Evolutionary conservation across 64 coral and sea anemone species (phyloP).

Genomic region (Montipora capricornis): DNA sequence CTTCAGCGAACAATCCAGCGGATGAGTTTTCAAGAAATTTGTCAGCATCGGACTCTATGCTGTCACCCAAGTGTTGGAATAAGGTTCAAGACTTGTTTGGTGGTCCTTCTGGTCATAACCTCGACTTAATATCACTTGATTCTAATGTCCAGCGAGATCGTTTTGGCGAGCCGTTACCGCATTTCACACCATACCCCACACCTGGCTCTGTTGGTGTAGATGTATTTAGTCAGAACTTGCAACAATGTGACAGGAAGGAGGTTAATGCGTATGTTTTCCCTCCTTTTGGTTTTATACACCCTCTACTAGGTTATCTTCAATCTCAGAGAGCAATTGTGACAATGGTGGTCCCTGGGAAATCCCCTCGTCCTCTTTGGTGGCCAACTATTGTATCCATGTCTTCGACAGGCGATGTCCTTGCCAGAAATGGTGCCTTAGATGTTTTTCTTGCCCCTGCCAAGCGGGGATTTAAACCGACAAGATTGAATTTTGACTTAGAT

Average conservation of each 20-base stretch:
- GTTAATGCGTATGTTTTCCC: constrained; percentile 2
- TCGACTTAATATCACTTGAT: neutral
- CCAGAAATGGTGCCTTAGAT: neutral
- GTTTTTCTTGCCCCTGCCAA: neutral
- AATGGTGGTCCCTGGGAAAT: no score
- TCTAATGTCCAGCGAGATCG: no score
- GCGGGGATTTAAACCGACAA: neutral
- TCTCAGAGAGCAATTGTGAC: no score
- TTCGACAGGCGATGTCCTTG: neutral
- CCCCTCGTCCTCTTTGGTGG: no score
- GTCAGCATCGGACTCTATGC: constrained; percentile 3
- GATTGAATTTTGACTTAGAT: neutral
- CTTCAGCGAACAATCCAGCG: no score
- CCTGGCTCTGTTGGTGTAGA: neutral
- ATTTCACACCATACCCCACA: constrained; percentile 28
- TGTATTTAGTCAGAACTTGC: constrained; percentile 39
- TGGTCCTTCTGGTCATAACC: neutral
- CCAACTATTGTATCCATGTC: no score
- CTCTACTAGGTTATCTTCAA: no score
- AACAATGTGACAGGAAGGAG: neutral
- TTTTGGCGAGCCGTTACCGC: neutral
- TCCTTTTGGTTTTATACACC: no score
- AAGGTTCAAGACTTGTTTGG: constrained; percentile 18
- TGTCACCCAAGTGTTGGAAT: constrained; percentile 5
- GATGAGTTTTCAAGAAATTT: neutral